These are phyloP conservation scores for Daktulosphaira vitifoliae DNA, from an alignment of 1,140 invertebrate species.

Conservation along the genomic window DNA sequence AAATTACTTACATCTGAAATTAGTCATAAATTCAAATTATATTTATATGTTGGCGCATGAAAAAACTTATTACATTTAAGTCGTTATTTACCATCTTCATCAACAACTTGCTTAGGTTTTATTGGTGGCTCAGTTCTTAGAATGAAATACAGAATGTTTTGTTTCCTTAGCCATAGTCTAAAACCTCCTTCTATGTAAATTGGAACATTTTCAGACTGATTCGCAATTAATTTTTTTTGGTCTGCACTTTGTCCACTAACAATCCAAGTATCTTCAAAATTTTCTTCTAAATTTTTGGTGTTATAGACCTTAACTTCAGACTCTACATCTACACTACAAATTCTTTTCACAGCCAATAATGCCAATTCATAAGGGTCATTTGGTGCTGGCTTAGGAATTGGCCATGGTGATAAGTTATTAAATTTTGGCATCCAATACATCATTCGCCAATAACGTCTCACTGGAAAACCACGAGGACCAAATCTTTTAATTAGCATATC, in stretches of 20 bases:
- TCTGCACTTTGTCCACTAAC: slow-evolving; percentile 74
- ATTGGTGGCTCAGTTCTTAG: slow-evolving; percentile 59
- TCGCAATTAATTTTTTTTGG: slow-evolving; percentile 65
- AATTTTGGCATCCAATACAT: slow-evolving; percentile 99
- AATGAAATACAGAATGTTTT: slow-evolving; percentile 75
- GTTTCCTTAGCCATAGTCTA: slow-evolving; percentile 65
- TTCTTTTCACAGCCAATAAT: slow-evolving; percentile 72
- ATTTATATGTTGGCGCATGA: neutral
- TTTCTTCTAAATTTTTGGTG: slow-evolving; percentile 60
- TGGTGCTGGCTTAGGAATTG: slow-evolving; percentile 64
- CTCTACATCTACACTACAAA: slow-evolving; percentile 74
- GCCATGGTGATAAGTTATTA: slow-evolving; percentile 82
- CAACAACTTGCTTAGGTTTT: slow-evolving; percentile 44
- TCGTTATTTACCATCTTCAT: slow-evolving; percentile 59
- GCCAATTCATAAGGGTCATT: slow-evolving; percentile 71
- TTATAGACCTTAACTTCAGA: slow-evolving; percentile 61
- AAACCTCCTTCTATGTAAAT: slow-evolving; percentile 84
- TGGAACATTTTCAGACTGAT: slow-evolving; percentile 58
- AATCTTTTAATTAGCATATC: slow-evolving; percentile 73
- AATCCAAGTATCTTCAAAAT: slow-evolving; percentile 87
- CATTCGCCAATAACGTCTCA: slow-evolving; percentile 82
- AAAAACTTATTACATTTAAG: too few species aligned
- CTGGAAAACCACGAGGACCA: slow-evolving; percentile 64
- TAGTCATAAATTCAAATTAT: slow-evolving; percentile 17
- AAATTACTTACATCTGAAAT: slow-evolving; percentile 60